Evolutionary conservation across 2,888 invertebrate species (phyloP).

Genomic region (Dermolepida albohirtum): DNA sequence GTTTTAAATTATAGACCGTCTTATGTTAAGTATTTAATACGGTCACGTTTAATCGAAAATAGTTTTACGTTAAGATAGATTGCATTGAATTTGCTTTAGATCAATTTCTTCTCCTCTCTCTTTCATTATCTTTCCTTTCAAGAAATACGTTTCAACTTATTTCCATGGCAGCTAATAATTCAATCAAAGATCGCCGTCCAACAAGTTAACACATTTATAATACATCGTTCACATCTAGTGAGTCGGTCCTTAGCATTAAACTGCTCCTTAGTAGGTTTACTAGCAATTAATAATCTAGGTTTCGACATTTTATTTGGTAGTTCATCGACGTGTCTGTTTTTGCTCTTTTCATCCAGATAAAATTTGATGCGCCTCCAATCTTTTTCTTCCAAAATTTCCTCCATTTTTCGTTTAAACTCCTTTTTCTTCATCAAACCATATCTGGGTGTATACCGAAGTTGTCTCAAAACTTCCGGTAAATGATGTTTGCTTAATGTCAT

Average conservation of each 20-base stretch:
- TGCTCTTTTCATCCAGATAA: constrained; percentile 58
- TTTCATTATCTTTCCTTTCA: background rate
- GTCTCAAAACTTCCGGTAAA: constrained; percentile 65
- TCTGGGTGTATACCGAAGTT: constrained; percentile 60
- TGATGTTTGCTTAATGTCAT: constrained; percentile 67
- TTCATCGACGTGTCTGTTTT: constrained; percentile 55
- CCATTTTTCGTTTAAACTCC: constrained; percentile 67
- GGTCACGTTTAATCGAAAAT: background rate
- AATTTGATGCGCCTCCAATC: constrained; percentile 64
- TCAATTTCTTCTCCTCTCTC: background rate
- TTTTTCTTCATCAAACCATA: constrained; percentile 73
- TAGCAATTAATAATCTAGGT: constrained; percentile 51
- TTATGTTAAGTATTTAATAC: no score
- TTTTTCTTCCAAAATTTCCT: constrained; percentile 66
- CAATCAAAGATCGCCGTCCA: constrained; percentile 63
- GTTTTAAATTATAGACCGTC: no score
- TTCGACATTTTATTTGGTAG: constrained; percentile 58
- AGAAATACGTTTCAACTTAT: background rate
- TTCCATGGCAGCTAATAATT: constrained; percentile 36
- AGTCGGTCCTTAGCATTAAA: constrained; percentile 44
- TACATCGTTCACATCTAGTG: constrained; percentile 57
- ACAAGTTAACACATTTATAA: constrained; percentile 61
- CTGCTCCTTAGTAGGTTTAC: constrained; percentile 50
- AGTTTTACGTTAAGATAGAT: constrained; percentile 22
- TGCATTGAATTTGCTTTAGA: constrained; percentile 36